Evolutionary conservation across 2,113 vertebrate species (phyloP).

Genomic region (Scytalopus superciliaris): DNA sequence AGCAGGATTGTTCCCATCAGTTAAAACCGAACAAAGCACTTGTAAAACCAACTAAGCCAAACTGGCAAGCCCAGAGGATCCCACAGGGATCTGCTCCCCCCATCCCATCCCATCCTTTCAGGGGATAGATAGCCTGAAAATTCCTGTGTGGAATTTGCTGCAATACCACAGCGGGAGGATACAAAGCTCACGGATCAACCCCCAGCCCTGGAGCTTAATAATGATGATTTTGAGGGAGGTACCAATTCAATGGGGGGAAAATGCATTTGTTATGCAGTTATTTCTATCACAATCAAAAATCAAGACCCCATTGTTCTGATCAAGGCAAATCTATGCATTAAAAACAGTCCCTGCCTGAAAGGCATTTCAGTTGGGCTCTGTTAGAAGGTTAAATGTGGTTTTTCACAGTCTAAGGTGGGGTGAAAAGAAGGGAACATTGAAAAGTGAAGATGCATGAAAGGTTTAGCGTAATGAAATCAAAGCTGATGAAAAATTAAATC

Average conservation of each 20-base stretch:
- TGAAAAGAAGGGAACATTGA: not conserved
- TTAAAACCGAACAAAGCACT: not conserved
- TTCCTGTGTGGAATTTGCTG: too few species aligned
- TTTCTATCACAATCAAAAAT: slow-evolving; percentile 25
- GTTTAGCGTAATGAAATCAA: not conserved
- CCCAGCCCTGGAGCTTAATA: not conserved
- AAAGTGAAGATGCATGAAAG: not conserved
- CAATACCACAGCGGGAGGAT: not conserved
- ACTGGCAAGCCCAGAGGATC: not conserved
- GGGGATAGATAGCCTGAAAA: too few species aligned
- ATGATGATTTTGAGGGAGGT: not conserved
- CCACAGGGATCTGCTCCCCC: not conserved
- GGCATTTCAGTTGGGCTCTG: not conserved
- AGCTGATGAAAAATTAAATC: not conserved
- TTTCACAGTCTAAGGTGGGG: not conserved
- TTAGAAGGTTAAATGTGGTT: not conserved
- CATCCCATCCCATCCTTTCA: too few species aligned
- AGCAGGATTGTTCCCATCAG: not conserved
- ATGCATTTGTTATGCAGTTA: not conserved
- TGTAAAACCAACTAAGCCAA: not conserved
- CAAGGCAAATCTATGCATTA: not conserved
- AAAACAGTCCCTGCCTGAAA: not conserved
- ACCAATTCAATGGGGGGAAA: not conserved
- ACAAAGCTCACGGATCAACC: not conserved
- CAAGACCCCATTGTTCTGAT: slow-evolving; percentile 24